These are phyloP conservation scores for Caenorhabditis virilis DNA, from an alignment of 2,888 invertebrate species.

Conservation along the genomic window DNA sequence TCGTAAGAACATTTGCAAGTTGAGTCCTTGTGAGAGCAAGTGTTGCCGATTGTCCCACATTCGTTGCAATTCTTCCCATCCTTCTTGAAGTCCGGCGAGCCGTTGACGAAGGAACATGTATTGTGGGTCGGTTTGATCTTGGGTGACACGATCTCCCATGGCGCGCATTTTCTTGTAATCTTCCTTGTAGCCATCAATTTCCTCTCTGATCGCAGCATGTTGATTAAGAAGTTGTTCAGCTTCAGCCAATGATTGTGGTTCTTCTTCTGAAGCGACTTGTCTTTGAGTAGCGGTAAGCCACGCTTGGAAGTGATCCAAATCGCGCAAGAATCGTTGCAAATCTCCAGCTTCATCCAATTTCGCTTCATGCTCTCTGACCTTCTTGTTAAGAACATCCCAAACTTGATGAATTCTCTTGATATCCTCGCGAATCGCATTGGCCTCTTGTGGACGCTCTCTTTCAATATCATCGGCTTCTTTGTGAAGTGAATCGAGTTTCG, in stretches of 20 bases:
- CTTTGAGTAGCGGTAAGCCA: conserved; percentile 99
- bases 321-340: conserved; percentile 93
- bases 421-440: conserved; percentile 85
- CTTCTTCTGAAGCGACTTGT: conserved; percentile 96
- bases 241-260: conserved; percentile 88
- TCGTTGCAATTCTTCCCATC: conserved; percentile 97
- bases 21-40: conserved; percentile 88
- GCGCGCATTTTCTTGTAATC: conserved; percentile 97
- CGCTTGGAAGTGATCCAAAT: conserved; percentile 93
- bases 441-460: conserved; percentile 86
- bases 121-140: conserved; percentile 85
- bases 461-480: conserved; percentile 90
- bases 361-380: conserved; percentile 95
- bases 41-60: conserved; percentile 99
- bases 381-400: conserved; percentile 95
- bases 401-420: conserved; percentile 83
- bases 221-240: conserved; percentile 95
- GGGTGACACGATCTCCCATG: conserved; percentile 94
- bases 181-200: conserved; percentile 97
- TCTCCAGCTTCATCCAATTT: conserved; percentile 98
- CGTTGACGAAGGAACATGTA: conserved; percentile 99
- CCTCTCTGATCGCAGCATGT: conserved; percentile 96
- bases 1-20: conserved; percentile 85
- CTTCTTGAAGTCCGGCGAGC: conserved; percentile 94
- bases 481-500: conserved; percentile 86